Evolutionary conservation across 1,140 invertebrate genomes (phyloP).

Genomic region (Polyergus mexicanus): DNA sequence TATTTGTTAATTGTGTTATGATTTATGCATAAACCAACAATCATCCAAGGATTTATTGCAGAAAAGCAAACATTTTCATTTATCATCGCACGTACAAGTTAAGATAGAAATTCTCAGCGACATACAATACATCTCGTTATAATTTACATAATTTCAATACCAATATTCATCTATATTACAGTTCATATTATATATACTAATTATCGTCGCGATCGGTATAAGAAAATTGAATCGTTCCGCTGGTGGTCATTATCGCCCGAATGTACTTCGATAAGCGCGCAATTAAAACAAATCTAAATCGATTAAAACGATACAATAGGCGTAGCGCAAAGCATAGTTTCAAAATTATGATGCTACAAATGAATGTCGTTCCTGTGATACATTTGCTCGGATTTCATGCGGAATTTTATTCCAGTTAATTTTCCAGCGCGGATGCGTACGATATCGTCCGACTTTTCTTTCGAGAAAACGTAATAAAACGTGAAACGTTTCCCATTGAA

Average conservation of each 20-base stretch:
- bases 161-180: constrained; percentile 3
- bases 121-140: background rate
- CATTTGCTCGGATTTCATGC: constrained; percentile 47
- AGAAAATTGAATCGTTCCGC: constrained; percentile 21
- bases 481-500: constrained; percentile 61
- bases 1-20: background rate
- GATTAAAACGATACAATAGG: background rate
- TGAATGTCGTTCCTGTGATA: background rate
- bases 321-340: background rate
- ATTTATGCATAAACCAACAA: background rate
- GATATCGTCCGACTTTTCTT: constrained; percentile 36
- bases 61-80: background rate
- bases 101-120: background rate
- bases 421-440: constrained; percentile 31
- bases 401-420: constrained; percentile 75
- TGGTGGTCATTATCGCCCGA: background rate
- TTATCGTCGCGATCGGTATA: constrained; percentile 25
- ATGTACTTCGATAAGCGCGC: background rate
- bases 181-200: constrained; percentile 19
- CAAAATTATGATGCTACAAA: constrained; percentile 6
- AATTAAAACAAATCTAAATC: background rate
- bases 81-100: background rate
- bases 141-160: constrained; percentile 23
- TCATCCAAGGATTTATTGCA: background rate
- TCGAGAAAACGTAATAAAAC: constrained; percentile 66